These are phyloP conservation scores for Semicossyphus pulcher DNA, from an alignment of 2,113 vertebrate species.

Conservation along the genomic window DNA sequence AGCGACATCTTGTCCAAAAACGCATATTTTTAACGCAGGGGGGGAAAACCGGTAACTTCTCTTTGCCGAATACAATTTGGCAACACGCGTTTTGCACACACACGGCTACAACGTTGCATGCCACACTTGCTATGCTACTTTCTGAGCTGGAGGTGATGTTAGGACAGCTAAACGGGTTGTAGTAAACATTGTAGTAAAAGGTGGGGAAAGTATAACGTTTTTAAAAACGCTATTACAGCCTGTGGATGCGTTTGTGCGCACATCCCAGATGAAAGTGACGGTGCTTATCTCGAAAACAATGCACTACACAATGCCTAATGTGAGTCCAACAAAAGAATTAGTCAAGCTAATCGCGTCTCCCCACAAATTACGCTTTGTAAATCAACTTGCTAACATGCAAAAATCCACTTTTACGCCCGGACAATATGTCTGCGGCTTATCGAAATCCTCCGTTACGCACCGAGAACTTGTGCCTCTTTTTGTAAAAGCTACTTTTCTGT, in stretches of 20 bases:
- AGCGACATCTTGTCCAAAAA: constrained; percentile 44
- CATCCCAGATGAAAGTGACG: constrained; percentile 61
- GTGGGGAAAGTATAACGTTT: not conserved
- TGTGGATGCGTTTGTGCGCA: constrained; percentile 39
- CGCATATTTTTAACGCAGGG: constrained; percentile 13
- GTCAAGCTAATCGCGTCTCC: constrained; percentile 71
- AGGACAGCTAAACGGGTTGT: constrained; percentile 73
- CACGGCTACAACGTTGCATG: constrained; percentile 22
- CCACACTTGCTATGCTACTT: constrained; percentile 73
- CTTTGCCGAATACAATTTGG: constrained; percentile 5
- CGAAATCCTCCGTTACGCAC: constrained; percentile 56
- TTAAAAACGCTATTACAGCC: not conserved
- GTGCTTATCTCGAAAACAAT: constrained; percentile 68
- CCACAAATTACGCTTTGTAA: constrained; percentile 53
- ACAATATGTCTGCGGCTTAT: constrained; percentile 51
- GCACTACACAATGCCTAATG: constrained; percentile 57
- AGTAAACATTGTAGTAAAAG: constrained; percentile 71
- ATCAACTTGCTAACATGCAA: constrained; percentile 63
- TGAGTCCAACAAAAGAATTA: constrained; percentile 79
- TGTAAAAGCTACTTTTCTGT: constrained; percentile 17
- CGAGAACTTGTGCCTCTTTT: constrained; percentile 60
- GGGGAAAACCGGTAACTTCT: constrained; percentile 55
- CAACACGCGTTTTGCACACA: constrained; percentile 29
- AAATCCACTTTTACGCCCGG: constrained; percentile 67
- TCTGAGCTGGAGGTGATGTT: constrained; percentile 77